phyloP scores from a whole-genome alignment of 1,140 invertebrate genomes.

The Rhyzopertha dominica region DNA sequence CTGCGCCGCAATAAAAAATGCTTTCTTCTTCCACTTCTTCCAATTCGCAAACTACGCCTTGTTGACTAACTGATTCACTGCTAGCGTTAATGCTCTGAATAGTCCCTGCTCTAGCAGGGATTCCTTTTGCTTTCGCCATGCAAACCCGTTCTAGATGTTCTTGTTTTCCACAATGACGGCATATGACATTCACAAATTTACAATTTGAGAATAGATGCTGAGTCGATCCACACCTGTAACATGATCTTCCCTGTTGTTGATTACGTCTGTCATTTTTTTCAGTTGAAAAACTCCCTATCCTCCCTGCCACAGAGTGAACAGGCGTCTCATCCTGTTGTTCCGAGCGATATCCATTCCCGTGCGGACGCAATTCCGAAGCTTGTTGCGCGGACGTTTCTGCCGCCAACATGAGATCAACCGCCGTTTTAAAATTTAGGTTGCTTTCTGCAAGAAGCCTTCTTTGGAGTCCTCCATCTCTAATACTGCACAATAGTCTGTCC shows the following conservation, averaged over 20 bases:
- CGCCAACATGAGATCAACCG: too few species aligned
- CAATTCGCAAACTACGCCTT: background rate
- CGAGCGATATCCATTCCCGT: too few species aligned
- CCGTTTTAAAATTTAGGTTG: too few species aligned
- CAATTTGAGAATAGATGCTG: background rate
- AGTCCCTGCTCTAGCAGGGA: too few species aligned
- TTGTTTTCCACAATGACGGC: constrained; percentile 4
- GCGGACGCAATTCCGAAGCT: too few species aligned
- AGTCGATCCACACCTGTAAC: constrained; percentile 6
- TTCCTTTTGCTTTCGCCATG: constrained; percentile 3
- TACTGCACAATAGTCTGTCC: constrained; percentile 23
- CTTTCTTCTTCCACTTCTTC: constrained; percentile 4
- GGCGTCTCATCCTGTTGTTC: too few species aligned
- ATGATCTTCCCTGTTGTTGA: background rate
- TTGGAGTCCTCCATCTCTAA: constrained; percentile 14
- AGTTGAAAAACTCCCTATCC: too few species aligned
- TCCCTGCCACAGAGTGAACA: too few species aligned
- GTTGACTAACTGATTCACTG: background rate
- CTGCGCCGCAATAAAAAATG: background rate
- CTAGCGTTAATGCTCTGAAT: too few species aligned
- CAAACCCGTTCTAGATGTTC: constrained; percentile 8
- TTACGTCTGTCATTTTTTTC: background rate
- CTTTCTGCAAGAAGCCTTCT: constrained; percentile 13
- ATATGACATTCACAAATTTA: constrained; percentile 3
- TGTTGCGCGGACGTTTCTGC: too few species aligned